Conservation (phyloP, 2,113 vertebrate species). For the Rhea americana region DNA sequence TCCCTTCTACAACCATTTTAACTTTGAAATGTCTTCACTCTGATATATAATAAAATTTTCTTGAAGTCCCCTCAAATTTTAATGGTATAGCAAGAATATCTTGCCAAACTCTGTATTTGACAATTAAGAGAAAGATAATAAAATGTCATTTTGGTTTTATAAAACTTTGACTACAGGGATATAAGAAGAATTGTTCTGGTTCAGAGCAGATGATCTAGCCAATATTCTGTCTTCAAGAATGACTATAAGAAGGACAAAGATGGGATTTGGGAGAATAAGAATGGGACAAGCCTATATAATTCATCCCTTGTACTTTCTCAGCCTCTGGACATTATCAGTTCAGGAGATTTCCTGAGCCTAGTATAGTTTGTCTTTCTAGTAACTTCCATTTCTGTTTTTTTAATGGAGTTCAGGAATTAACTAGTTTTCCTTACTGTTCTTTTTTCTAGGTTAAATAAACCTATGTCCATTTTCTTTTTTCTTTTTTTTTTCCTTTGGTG, state of each 20-base stretch:
- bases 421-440: neutral
- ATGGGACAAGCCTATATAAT: neutral
- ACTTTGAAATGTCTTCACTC: neutral
- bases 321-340: neutral
- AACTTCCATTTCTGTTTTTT: neutral
- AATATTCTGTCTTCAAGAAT: neutral
- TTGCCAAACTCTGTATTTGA: neutral
- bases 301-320: neutral
- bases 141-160: neutral
- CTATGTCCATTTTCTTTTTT: neutral
- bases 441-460: neutral
- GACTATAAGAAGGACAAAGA: neutral
- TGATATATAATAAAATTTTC: neutral
- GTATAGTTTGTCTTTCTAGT: neutral
- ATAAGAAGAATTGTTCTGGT: neutral
- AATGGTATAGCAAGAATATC: neutral
- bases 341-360: neutral
- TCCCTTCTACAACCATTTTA: neutral
- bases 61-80: neutral
- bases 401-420: neutral
- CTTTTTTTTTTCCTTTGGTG: neutral
- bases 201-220: neutral
- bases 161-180: neutral
- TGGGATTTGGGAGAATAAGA: neutral
- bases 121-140: neutral